phyloP scores from a whole-genome alignment of 1,140 invertebrate species.

The Lerema accius region DNA sequence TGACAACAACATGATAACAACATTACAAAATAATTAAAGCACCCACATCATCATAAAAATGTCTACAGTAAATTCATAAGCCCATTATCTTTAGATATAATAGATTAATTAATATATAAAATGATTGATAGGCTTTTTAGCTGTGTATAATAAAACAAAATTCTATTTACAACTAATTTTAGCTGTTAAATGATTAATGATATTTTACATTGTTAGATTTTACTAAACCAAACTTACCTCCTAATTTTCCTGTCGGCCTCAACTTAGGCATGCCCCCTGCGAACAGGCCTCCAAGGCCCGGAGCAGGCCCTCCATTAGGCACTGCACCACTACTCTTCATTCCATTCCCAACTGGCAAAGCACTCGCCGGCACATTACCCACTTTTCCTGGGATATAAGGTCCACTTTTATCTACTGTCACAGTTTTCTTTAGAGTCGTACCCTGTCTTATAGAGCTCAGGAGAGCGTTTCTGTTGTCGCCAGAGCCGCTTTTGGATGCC shows the following conservation, averaged over 20 bases:
- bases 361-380: slow-evolving; percentile 50
- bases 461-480: slow-evolving; percentile 86
- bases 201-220: neutral
- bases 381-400: slow-evolving; percentile 88
- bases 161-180: no score
- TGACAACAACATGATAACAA: no score
- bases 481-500: slow-evolving; percentile 75
- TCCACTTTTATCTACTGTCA: slow-evolving; percentile 94
- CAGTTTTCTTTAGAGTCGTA: slow-evolving; percentile 91
- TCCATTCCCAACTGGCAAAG: slow-evolving; percentile 57
- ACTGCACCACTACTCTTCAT: slow-evolving; percentile 73
- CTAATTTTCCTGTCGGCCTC: slow-evolving; percentile 87
- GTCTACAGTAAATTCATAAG: no score
- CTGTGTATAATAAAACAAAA: no score
- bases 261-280: slow-evolving; percentile 94
- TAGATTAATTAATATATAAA: no score
- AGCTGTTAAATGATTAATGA: no score
- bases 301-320: slow-evolving; percentile 80
- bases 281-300: slow-evolving; percentile 90
- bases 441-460: slow-evolving; percentile 93
- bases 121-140: no score
- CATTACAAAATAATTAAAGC: neutral
- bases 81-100: no score
- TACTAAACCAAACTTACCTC: slow-evolving; percentile 50
- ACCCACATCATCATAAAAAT: neutral